Evolutionary conservation across 2,113 vertebrate genomes (phyloP), one percentile per base, ranked within the genome.

Genomic region (Agelaius tricolor): DNA sequence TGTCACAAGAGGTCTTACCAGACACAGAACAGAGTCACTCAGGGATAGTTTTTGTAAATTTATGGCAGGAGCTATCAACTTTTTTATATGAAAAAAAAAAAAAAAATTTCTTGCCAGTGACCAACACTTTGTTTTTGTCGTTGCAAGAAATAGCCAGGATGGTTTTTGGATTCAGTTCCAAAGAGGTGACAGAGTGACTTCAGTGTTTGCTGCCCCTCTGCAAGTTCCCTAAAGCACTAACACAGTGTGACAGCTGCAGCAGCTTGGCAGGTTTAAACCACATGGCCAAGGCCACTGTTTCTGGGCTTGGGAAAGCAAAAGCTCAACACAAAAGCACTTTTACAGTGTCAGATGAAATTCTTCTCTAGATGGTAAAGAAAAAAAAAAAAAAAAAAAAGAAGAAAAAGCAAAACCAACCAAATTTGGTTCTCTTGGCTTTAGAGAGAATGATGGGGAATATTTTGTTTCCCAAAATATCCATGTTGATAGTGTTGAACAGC

Each of bases 181-280:
- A 47, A 46, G 52, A 81, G 92, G 93, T 95, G 96, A 95, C 80
- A 84, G 96, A 95, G 96, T 96, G 96, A 97, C 96, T 96, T 95
- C 27, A n/a, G 37, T 33, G 69, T 84, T 90, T 92, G 83, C 90
- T 92, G 68, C 92, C 92, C 84, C 86, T 95, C 92, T 96, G 85
- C 80, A 63, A 85, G 91, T 37, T 90, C 95, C 95, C 93, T 76
- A 54, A 85, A 86, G 85, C 94, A 87, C 86, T 87, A 92, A 96
- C 72, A 21, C 63, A 9, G 54, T 4, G 76, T 47, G 71, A 89
- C 81, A 88, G 94, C 79, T 49, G 17, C 6, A 37, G 92, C 67
- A 82, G 43, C 68, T 83, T 66, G 67, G 91, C 91, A 95, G 87
- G 27, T 59, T 80, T 41, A 46, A 90, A 37, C 41, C 30, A 49